These are phyloP conservation scores for Peromyscus nudipes DNA, from an alignment of 2,797 vertebrate genomes.

Conservation along the genomic window DNA sequence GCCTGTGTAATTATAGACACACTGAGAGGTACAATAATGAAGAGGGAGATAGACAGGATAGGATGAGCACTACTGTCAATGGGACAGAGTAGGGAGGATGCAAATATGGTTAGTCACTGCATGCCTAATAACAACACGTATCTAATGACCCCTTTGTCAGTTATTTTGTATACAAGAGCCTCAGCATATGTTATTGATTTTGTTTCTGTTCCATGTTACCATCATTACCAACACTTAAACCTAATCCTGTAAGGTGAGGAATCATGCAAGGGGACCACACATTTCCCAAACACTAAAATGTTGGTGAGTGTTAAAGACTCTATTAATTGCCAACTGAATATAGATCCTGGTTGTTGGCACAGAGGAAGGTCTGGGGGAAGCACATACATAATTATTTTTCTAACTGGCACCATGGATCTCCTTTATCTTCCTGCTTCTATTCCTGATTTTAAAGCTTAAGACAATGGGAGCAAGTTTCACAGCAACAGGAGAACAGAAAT, in stretches of 20 bases:
- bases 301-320: background rate
- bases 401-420: background rate
- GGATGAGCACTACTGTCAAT: background rate
- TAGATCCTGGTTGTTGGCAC: background rate
- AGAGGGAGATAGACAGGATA: background rate
- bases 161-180: background rate
- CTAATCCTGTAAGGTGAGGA: background rate
- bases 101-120: background rate
- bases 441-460: constrained; percentile 49
- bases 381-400: background rate
- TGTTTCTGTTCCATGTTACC: background rate
- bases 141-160: background rate
- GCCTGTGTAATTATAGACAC: background rate
- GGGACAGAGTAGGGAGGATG: background rate
- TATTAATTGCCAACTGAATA: background rate
- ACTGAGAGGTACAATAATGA: background rate
- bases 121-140: background rate
- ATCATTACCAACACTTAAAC: background rate
- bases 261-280: background rate
- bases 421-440: background rate
- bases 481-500: constrained; percentile 34
- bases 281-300: background rate
- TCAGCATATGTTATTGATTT: background rate
- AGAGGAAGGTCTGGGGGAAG: background rate
- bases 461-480: background rate